phyloP scores from a whole-genome alignment of 2,888 invertebrate genomes.

The Stenolophus ochropezus region DNA sequence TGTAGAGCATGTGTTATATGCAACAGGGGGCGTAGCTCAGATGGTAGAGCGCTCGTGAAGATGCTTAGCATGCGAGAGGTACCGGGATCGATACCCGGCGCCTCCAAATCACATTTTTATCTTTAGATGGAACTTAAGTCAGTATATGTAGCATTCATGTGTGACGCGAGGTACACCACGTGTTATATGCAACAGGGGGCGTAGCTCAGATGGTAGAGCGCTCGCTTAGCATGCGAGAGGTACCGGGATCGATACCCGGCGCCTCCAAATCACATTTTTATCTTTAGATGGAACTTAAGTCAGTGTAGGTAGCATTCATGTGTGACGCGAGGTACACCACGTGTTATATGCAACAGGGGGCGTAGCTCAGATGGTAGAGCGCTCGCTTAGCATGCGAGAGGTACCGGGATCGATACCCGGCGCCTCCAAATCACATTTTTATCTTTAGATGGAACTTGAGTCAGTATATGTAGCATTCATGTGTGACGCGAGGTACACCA shows the following conservation, averaged over 20 bases:
- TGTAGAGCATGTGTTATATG: neutral
- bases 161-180: too few species aligned
- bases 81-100: conserved; percentile 76
- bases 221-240: conserved; percentile 77
- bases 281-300: too few species aligned
- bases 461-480: too few species aligned
- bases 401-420: conserved; percentile 76
- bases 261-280: too few species aligned
- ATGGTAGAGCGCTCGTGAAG: conserved; percentile 77
- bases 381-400: conserved; percentile 77
- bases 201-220: conserved; percentile 77
- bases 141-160: too few species aligned
- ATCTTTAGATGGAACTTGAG: too few species aligned
- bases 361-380: conserved; percentile 77
- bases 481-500: too few species aligned
- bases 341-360: conserved; percentile 63
- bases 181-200: conserved; percentile 64
- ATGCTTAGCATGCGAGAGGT: conserved; percentile 77
- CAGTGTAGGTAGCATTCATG: too few species aligned
- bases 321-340: too few species aligned
- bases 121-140: too few species aligned
- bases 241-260: conserved; percentile 76
- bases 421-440: conserved; percentile 72
- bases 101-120: too few species aligned
- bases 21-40: conserved; percentile 73